phyloP scores from a whole-genome alignment of 2,113 vertebrate genomes.

The Pomatorhinus ruficollis region DNA sequence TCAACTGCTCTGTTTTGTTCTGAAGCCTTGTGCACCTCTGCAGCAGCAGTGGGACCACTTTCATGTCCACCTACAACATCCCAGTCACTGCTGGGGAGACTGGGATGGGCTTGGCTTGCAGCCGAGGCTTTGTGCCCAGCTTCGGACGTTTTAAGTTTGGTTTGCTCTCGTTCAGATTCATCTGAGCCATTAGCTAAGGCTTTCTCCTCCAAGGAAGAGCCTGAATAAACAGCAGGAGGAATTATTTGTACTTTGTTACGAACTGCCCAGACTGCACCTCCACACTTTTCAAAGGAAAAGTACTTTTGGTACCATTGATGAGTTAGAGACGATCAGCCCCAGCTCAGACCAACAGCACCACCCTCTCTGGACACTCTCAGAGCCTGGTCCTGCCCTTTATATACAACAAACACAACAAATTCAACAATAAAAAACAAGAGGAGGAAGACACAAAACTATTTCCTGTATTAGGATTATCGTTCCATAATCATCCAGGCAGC shows the following conservation, averaged over 20 bases:
- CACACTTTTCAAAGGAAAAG: background rate
- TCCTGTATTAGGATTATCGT: background rate
- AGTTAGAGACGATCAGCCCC: background rate
- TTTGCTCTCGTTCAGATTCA: constrained; percentile 81
- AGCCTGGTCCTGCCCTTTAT: background rate
- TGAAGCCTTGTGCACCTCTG: constrained; percentile 77
- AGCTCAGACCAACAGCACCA: background rate
- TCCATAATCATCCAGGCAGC: background rate
- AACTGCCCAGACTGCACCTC: background rate
- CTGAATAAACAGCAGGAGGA: constrained; percentile 85
- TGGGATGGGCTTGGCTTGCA: constrained; percentile 78
- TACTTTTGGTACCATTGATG: background rate
- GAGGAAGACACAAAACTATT: background rate
- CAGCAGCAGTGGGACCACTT: constrained; percentile 75
- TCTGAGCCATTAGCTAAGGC: constrained; percentile 85
- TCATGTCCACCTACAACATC: constrained; percentile 74
- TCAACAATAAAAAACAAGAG: background rate
- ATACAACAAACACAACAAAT: background rate
- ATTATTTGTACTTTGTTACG: constrained; percentile 50
- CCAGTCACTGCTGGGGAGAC: constrained; percentile 80
- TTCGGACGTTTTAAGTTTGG: constrained; percentile 82
- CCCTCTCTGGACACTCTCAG: background rate
- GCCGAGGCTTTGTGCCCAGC: constrained; percentile 76
- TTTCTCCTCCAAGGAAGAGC: constrained; percentile 91
- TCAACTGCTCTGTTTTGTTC: constrained; percentile 76